Base-by-base conservation (phyloP, 2,797 vertebrate genomes). In the Acanthopagrus latus region DNA sequence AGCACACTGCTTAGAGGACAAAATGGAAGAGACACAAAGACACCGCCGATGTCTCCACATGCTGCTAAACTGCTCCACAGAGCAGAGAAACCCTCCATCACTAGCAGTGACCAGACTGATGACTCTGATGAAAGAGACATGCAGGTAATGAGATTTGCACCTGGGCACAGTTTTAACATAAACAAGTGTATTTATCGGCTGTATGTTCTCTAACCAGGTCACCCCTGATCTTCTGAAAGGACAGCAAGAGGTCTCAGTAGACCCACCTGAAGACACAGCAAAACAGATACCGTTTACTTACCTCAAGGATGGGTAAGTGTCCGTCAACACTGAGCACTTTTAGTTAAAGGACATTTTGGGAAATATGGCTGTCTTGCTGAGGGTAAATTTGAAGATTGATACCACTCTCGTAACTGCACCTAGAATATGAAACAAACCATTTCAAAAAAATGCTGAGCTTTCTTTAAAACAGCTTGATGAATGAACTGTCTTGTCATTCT, bases 181-280 rank as follows among this genome's bases (percentile, higher is more conserved):
- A 69, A 79, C 80, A 62, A 56, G 27, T 72, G 55, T 80, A 78
- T 88, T 93, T 73, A 89, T 89, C 68, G 38, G 74, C 44, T 57
- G 56, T 82, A 65, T 87, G 38, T 91, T 83, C 65, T 51, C 59
- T 90, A 80, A 93, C 88, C 90, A 99, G 97, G 96, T 94, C 62
- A 99, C 97, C 74, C 98, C 98, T 50, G 98, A 99, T 94, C 96
- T 99, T 85, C 93, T 99, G 88, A 98, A 96, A 95, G 98, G 97
- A 86, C 97, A 96, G 89, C 96, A 97, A 85, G 95, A 97, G 81
- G 90, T 97, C 76, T 93, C 95, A 50, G 96, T 94, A 16, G 96
- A 97, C 83, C 95, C 96, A 1, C 92, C 95, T 3, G 97, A 97
- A 87, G 97, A 98, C 85, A 95, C 96, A 0, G 95, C 97, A 71